These are phyloP conservation scores for Peromyscus californicus DNA, from an alignment of 2,113 vertebrate genomes.

Conservation along the genomic window DNA sequence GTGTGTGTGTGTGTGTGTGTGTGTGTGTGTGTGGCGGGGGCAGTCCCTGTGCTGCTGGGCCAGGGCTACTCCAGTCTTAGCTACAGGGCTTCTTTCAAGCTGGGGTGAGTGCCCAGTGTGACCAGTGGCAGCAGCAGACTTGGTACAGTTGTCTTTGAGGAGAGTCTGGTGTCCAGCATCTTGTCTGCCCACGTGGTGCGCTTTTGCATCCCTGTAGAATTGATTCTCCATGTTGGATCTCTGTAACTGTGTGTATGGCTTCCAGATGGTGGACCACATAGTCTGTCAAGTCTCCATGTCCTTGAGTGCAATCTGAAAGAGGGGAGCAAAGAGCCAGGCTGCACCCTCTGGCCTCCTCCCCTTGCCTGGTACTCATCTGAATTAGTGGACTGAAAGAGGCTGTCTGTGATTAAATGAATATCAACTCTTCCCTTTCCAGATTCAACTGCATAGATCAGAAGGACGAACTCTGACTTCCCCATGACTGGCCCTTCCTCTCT, in stretches of 20 bases:
- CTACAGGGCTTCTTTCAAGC: not conserved
- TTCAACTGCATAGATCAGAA: not conserved
- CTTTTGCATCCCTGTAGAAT: not conserved
- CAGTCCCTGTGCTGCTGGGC: not conserved
- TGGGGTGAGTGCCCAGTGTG: not conserved
- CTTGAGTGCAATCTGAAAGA: constrained; percentile 43
- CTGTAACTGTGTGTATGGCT: not conserved
- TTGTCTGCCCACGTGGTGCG: not conserved
- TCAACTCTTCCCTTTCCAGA: not conserved
- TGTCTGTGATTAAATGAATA: not conserved
- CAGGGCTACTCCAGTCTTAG: not conserved
- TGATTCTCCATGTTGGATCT: not conserved
- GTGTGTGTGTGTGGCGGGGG: not conserved
- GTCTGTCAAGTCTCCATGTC: not conserved
- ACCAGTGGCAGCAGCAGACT: not conserved
- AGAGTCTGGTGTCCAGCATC: not conserved
- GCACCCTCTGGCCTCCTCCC: fast-evolving
- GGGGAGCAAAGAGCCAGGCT: constrained; percentile 34
- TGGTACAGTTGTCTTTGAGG: not conserved
- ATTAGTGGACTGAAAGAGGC: not conserved
- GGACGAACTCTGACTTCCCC: not conserved
- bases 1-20: not conserved
- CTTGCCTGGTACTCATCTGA: not conserved
- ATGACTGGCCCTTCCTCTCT: not conserved
- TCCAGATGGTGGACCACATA: not conserved